Percentiles rank a stretch among this genome's conserved stretches.
These are phyloP conservation scores for Germaria angustata DNA, from an alignment of 2,888 invertebrate genomes.

Conservation along the genomic window DNA sequence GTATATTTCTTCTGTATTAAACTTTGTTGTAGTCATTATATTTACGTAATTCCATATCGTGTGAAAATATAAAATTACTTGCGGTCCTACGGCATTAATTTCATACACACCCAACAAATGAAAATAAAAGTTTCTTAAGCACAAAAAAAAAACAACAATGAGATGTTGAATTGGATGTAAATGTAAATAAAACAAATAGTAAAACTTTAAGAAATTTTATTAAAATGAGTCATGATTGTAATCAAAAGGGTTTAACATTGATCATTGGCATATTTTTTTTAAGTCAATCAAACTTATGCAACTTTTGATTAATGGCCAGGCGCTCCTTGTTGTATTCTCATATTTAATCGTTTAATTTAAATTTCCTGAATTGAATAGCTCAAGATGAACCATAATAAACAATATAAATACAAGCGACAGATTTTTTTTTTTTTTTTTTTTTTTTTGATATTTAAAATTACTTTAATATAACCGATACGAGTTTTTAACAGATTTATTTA, in stretches of 20 bases:
- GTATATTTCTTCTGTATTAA: conserved; percentile 16
- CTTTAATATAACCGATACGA: too few relatives aligned
- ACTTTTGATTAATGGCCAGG: not conserved
- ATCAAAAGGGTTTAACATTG: not conserved
- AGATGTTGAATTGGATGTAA: conserved; percentile 13
- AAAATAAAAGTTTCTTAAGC: not conserved
- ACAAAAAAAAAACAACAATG: not conserved
- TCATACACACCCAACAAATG: conserved; percentile 33
- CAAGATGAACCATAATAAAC: too few relatives aligned
- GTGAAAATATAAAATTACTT: conserved; percentile 64
- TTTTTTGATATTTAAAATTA: too few relatives aligned
- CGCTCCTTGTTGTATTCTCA: not conserved
- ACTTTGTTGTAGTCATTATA: conserved; percentile 5
- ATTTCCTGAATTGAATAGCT: too few relatives aligned
- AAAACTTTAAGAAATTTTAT: conserved; percentile 10
- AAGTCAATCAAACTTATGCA: not conserved
- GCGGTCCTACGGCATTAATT: conserved; percentile 12
- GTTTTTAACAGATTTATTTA: too few relatives aligned
- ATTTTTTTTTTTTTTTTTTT: too few relatives aligned
- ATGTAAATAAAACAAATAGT: conserved; percentile 2
- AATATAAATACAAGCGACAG: too few relatives aligned
- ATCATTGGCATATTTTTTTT: too few relatives aligned
- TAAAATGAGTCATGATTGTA: conserved; percentile 13
- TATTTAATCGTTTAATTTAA: too few relatives aligned
- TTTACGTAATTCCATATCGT: conserved; percentile 64